A percentile compares a stretch with the other conserved stretches of the same genome.
These are phyloP conservation scores for Papilio demoleus DNA, from an alignment of 2,888 invertebrate genomes.

Conservation along the genomic window DNA sequence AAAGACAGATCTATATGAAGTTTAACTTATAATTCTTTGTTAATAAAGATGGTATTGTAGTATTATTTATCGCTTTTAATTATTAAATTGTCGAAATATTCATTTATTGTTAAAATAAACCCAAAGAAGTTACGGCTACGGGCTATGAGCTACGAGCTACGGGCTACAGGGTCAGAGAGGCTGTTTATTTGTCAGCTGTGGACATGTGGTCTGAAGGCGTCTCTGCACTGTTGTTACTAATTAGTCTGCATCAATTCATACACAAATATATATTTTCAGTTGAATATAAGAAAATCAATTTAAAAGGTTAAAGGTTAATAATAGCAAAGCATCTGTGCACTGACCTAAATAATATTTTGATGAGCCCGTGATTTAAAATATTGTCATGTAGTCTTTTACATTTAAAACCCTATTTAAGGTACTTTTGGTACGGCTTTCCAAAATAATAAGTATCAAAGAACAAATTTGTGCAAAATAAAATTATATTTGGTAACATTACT, in stretches of 20 bases:
- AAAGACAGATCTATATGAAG: not conserved
- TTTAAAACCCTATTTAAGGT: not conserved
- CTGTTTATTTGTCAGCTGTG: slow-evolving; percentile 7
- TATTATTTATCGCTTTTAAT: not conserved
- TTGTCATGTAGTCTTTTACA: not conserved
- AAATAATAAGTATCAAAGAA: no score
- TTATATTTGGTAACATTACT: not conserved
- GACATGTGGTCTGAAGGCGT: slow-evolving; percentile 20
- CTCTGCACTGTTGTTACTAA: slow-evolving; percentile 23
- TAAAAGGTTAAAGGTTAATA: not conserved
- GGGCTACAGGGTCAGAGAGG: not conserved
- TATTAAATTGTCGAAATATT: not conserved
- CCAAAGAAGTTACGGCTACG: not conserved
- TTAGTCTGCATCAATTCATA: no score
- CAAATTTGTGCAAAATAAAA: not conserved
- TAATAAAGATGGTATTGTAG: not conserved
- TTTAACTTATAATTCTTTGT: not conserved
- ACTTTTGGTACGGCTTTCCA: no score
- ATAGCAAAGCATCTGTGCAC: not conserved
- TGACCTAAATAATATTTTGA: not conserved
- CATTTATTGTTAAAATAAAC: slow-evolving; percentile 1
- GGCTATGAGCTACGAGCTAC: not conserved
- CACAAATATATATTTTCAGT: no score
- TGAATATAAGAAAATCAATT: not conserved
- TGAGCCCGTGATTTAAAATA: not conserved